These are phyloP conservation scores for Lutjanus argentimaculatus DNA, from an alignment of 2,797 vertebrate species.

Conservation along the genomic window DNA sequence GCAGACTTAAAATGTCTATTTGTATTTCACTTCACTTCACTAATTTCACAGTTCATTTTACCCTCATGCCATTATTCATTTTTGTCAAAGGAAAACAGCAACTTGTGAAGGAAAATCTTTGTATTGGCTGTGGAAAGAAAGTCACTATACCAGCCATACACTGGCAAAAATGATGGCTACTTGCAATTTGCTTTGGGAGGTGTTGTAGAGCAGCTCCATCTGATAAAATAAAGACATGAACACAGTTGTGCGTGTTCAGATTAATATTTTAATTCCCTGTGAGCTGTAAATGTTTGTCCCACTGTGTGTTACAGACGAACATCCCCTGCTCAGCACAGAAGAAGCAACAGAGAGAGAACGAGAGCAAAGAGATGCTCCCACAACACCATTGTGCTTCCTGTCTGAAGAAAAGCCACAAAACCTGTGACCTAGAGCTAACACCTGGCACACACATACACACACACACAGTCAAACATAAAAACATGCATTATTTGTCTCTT, in stretches of 20 bases:
- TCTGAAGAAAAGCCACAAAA: conserved; percentile 73
- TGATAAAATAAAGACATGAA: conserved; percentile 23
- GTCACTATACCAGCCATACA: neutral
- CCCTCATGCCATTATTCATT: neutral
- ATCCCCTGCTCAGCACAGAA: conserved; percentile 28
- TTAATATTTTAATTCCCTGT: conserved; percentile 42
- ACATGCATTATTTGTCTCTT: conserved; percentile 11
- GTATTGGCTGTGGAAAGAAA: neutral
- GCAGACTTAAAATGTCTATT: too few species aligned
- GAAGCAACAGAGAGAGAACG: conserved; percentile 15
- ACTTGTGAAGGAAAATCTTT: neutral
- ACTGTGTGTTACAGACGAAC: neutral
- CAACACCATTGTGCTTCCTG: conserved; percentile 72
- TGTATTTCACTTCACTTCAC: neutral
- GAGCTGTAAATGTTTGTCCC: conserved; percentile 21
- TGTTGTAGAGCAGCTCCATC: conserved; percentile 4
- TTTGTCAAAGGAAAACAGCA: neutral
- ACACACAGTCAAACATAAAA: conserved; percentile 32
- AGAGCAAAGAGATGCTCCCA: conserved; percentile 55
- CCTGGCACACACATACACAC: conserved; percentile 67
- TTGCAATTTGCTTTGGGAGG: neutral
- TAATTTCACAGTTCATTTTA: neutral
- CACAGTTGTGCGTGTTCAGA: conserved; percentile 10
- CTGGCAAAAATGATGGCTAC: neutral
- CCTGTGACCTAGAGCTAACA: conserved; percentile 77